Evolutionary conservation across 2,888 invertebrate genomes (phyloP), one percentile per base, ranked within the genome.

Genomic region (Scaptodrosophila latifasciaeformis): DNA sequence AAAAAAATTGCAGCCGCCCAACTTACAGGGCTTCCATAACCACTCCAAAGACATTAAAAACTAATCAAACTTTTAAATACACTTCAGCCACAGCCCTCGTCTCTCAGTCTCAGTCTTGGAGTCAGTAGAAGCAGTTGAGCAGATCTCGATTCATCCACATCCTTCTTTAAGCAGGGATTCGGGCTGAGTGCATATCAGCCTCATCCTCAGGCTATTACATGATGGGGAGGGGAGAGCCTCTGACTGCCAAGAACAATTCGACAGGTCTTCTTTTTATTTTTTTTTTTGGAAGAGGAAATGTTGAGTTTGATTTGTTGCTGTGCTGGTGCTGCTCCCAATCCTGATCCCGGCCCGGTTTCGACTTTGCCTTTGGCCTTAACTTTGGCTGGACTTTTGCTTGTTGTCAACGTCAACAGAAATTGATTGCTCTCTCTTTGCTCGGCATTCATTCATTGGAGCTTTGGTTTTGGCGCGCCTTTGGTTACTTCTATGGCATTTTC

Each of bases 61-160:
- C 75, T 75, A 75, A 75, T 75, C 81, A 81, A 81, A 75, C 79
- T 75, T 75, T 75, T 81, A 81, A 79, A 75, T 81, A 81, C 75
- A 81, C 70, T 81, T 81, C 81, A 80, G 71, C 78, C 81, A 63
- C 75, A 80, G 70, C 55, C 49, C 55, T n/a, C n/a, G n/a, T n/a
- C n/a, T n/a, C n/a, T n/a, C 43, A 37, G n/a, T 30, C 4, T 37
- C 27, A 6, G 31, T 24, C 4, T 7, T 5, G n/a, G 18, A 9
- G 15, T 40, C 15, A 10, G 13, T 27, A n/a, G 29, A 10, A 12
- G 37, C 27, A 29, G 19, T 12, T 13, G 9, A n/a, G 10, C 15
- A n/a, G 35, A 7, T 10, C 24, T 9, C 35, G 44, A n/a, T n/a
- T n/a, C n/a, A n/a, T n/a, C n/a, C n/a, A n/a, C n/a, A n/a, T n/a